Evolutionary conservation across 1,140 invertebrate species (phyloP).

Genomic region (Sycophaga agraensis): DNA sequence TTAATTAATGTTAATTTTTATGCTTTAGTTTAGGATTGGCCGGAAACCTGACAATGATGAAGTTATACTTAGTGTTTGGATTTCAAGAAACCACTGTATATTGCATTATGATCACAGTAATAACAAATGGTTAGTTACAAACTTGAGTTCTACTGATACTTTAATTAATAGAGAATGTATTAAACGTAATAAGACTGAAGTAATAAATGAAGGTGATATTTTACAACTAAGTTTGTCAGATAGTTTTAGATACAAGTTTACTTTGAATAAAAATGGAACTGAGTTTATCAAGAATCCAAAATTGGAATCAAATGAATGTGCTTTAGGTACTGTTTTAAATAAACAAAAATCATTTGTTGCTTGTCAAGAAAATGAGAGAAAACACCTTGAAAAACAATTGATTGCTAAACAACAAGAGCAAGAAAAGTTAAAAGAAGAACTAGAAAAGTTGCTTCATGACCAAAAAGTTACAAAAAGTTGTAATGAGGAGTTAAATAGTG

Average conservation of each 20-base stretch:
- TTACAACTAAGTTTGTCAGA: constrained; percentile 53
- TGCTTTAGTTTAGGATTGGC: constrained; percentile 58
- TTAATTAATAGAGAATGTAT: constrained; percentile 54
- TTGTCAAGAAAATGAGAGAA: constrained; percentile 54
- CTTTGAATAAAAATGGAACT: constrained; percentile 30
- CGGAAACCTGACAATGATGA: constrained; percentile 52
- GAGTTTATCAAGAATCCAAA: constrained; percentile 49
- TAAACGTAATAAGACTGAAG: constrained; percentile 40
- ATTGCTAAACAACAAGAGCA: constrained; percentile 56
- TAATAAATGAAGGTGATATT: constrained; percentile 53
- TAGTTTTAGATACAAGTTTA: constrained; percentile 57
- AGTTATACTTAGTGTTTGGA: constrained; percentile 53
- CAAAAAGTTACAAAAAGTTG: constrained; percentile 51
- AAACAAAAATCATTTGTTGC: constrained; percentile 58
- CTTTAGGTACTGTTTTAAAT: constrained; percentile 48
- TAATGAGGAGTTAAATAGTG: constrained; percentile 44
- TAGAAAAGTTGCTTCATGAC: constrained; percentile 51
- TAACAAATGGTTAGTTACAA: constrained; percentile 46
- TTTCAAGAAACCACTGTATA: constrained; percentile 60
- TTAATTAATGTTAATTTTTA: neutral
- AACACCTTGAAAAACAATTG: constrained; percentile 53
- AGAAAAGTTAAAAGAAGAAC: constrained; percentile 52
- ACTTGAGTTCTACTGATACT: constrained; percentile 58
- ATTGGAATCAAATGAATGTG: constrained; percentile 39
- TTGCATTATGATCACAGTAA: constrained; percentile 45